Base-by-base conservation (phyloP, 2,797 vertebrate genomes). In the Sebastes hopkinsi region DNA sequence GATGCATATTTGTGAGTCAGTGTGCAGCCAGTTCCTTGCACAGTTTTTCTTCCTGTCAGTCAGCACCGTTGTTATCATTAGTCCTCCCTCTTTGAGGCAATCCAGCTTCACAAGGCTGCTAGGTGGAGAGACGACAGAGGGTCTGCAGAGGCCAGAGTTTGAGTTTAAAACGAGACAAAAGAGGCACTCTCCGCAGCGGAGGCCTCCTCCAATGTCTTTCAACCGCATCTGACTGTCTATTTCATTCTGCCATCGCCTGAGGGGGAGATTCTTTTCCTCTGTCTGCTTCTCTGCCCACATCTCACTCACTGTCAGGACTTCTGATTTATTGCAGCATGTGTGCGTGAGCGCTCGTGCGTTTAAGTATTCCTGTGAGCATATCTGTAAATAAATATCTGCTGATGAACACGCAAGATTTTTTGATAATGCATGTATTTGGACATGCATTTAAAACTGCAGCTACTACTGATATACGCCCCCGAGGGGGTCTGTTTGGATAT, bases 281-380 rank as follows among this genome's bases (percentile, higher is more conserved):
- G 65, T 82, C 68, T 73, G 71, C 70, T 72, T 78, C 67, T 61
- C 77, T 77, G 73, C 56, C 56, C 5, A 64, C 22, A 52, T 80
- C 75, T 87, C 87, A 81, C 67, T 85, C 76, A 82, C 76, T 85
- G 68, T 87, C 82, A 84, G 67, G 56, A 59, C 74, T 73, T 79
- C 42, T 69, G 64, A 81, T 85, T 71, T 77, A 79, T 65, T 73
- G 61, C 27, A 52, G 64, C 55, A 6, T 52, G 30, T 34, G 34
- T 46, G 59, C 38, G n/a, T 59, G 67, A 62, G 56, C 29, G 29
- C n/a, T 78, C 14, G 16, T 50, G 46, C 59, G 16, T 80, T 61
- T 22, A 20, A 42, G 23, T 75, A 34, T 69, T 55, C 52, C 32
- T 79, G 13, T 55, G 22, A 42, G 13, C 18, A 25, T 54, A 74